Evolutionary conservation across 2,113 vertebrate genomes (phyloP).

Genomic region (Polypterus senegalus): DNA sequence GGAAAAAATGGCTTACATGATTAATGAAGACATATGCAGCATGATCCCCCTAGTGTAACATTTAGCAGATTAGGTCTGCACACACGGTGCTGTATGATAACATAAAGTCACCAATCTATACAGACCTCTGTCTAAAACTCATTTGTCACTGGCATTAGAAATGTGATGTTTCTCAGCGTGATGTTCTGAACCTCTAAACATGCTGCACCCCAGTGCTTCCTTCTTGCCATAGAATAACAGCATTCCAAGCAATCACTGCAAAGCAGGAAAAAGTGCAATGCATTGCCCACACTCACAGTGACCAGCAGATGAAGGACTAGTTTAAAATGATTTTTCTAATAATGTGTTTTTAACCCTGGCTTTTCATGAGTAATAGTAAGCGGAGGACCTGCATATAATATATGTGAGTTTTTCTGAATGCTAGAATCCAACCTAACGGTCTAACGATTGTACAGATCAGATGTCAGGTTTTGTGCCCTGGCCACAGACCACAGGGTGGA

Average conservation of each 20-base stretch:
- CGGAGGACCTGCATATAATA: too few relatives aligned
- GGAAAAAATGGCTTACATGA: conserved; percentile 7
- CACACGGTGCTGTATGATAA: conserved; percentile 1
- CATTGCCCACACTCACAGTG: too few relatives aligned
- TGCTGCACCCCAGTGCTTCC: too few relatives aligned
- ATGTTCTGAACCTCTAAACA: neutral
- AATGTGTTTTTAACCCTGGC: too few relatives aligned
- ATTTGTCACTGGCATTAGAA: neutral
- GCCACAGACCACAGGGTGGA: conserved; percentile 59
- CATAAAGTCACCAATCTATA: neutral
- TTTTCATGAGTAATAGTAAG: too few relatives aligned
- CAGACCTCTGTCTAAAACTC: neutral
- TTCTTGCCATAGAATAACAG: too few relatives aligned
- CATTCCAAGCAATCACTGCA: too few relatives aligned
- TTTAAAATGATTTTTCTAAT: too few relatives aligned
- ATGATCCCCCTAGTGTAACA: conserved; percentile 1
- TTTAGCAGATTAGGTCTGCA: neutral
- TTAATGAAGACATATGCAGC: conserved; percentile 9
- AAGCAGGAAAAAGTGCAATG: too few relatives aligned
- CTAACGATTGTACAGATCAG: neutral
- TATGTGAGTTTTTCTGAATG: too few relatives aligned
- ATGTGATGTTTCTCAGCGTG: neutral
- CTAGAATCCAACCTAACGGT: too few relatives aligned
- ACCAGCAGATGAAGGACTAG: too few relatives aligned
- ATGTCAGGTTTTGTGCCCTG: neutral